phyloP scores from a whole-genome alignment of 2,888 invertebrate genomes.

The Lasioglossum figueresi region DNA sequence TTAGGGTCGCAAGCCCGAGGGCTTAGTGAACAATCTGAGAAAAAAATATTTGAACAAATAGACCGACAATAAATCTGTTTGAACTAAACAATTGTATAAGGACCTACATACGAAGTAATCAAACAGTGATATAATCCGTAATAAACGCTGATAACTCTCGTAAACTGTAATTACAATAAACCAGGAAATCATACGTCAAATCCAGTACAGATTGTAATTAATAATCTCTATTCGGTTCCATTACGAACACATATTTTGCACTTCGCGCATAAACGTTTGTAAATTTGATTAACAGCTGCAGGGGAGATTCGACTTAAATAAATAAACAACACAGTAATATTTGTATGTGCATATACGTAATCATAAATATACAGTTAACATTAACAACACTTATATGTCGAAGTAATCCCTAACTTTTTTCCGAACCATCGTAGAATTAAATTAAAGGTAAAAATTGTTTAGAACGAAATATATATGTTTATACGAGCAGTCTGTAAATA shows the following conservation, averaged over 20 bases:
- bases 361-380: no score
- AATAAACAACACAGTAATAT: background rate
- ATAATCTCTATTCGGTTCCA: background rate
- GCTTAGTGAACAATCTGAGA: background rate
- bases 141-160: background rate
- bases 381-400: no score
- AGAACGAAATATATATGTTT: no score
- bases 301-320: background rate
- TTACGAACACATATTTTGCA: background rate
- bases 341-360: no score
- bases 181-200: background rate
- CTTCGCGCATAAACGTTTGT: background rate
- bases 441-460: no score
- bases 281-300: background rate
- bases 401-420: no score
- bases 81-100: background rate
- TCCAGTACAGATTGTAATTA: background rate
- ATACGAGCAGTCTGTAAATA: no score
- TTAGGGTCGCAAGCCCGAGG: background rate
- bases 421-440: no score
- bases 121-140: background rate
- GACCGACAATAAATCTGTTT: background rate
- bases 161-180: background rate
- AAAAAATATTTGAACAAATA: background rate
- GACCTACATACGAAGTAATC: background rate